phyloP scores from a whole-genome alignment of 2,113 vertebrate genomes.

The Chiloscyllium plagiosum region DNA sequence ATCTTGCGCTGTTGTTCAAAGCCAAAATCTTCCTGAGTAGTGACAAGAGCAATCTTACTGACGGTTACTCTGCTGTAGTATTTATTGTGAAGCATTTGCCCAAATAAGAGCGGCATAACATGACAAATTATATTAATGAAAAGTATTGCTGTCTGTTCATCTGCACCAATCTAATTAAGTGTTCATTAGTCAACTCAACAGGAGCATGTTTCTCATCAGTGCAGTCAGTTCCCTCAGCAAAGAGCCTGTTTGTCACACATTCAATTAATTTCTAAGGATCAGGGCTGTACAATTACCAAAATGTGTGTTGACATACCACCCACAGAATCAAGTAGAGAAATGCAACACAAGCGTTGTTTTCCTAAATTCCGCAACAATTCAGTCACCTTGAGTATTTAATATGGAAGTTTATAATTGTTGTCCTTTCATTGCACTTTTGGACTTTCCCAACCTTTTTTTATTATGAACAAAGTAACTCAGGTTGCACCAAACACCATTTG shows the following conservation, averaged over 20 bases:
- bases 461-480: too few relatives aligned
- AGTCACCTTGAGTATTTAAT: neutral
- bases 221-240: slow-evolving; percentile 19
- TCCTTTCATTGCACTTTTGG: neutral
- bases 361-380: neutral
- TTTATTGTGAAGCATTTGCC: neutral
- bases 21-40: neutral
- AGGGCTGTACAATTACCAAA: slow-evolving; percentile 29
- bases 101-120: neutral
- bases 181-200: slow-evolving; percentile 29
- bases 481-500: too few relatives aligned
- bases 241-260: neutral
- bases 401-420: neutral
- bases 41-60: too few relatives aligned
- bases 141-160: neutral
- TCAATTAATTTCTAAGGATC: slow-evolving; percentile 34
- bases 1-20: neutral
- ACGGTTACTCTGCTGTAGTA: neutral
- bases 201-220: slow-evolving; percentile 26
- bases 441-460: neutral
- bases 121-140: neutral
- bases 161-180: slow-evolving; percentile 17
- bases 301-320: neutral
- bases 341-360: neutral
- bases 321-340: neutral